Evolutionary conservation across 2,113 vertebrate genomes (phyloP).

Genomic region (Etheostoma spectabile): DNA sequence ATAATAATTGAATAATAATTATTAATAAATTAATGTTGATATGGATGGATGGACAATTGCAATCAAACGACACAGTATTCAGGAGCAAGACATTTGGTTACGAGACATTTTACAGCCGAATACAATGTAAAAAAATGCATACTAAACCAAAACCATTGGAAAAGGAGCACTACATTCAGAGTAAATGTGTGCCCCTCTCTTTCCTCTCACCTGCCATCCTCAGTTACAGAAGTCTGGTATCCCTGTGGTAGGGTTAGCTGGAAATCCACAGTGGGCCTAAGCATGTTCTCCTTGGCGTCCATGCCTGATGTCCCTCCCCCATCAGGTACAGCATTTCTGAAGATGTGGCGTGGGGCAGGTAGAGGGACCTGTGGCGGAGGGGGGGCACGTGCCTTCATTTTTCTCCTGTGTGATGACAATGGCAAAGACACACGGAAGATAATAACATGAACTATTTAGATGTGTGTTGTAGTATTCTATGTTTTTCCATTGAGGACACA

Average conservation of each 20-base stretch:
- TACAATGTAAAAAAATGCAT: neutral
- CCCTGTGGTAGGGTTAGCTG: constrained; percentile 87
- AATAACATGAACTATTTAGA: neutral
- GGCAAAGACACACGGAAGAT: neutral
- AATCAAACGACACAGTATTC: neutral
- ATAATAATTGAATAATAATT: neutral
- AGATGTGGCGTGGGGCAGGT: constrained; percentile 77
- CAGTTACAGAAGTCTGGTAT: constrained; percentile 81
- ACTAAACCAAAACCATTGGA: neutral
- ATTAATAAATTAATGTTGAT: neutral
- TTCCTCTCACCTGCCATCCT: constrained; percentile 88
- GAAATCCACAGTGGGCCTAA: constrained; percentile 82
- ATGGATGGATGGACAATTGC: neutral
- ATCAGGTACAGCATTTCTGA: constrained; percentile 74
- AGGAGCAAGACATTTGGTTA: neutral
- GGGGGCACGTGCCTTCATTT: constrained; percentile 91
- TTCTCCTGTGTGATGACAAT: constrained; percentile 81
- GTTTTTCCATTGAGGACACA: neutral
- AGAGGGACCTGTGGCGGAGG: constrained; percentile 87
- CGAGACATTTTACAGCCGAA: neutral
- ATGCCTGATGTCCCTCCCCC: constrained; percentile 78
- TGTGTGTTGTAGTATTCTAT: neutral
- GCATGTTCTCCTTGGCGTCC: constrained; percentile 86
- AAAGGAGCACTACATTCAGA: neutral
- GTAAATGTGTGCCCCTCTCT: neutral